Base-by-base conservation (phyloP, 2,113 vertebrate species). In the Pelodiscus sinensis region DNA sequence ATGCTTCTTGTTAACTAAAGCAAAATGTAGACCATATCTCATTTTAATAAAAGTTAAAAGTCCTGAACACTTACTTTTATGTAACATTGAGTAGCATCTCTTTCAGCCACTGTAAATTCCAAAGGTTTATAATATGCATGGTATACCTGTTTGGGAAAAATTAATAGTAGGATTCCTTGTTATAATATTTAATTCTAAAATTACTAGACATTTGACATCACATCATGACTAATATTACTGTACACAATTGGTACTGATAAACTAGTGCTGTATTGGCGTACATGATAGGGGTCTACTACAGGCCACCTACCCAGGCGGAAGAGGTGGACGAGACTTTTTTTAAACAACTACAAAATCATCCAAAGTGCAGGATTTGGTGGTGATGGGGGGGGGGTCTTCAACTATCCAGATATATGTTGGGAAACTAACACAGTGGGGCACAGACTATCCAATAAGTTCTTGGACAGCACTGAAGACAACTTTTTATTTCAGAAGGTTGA, bases 61-160 rank as follows among this genome's bases (percentile, higher is more conserved):
- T 9, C 54, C 73, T 27, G 29, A 90, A 57, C 18, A 81, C 97
- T 97, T 84, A 99, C 99, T 98, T 99, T 99, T 9, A 99, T 96
- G 96, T 99, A 99, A 95, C 99, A 99, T 81, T 99, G 99, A 94
- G 98, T 95, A 12, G 98, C 96, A 62, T 99, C 98, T 80, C 98
- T 98, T 94, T 98, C 98, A 18, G 99, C 95, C 25, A 99, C 98
- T 1, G 98, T 98, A 95, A 99, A 99, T 93, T 99, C 99, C 91
- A 99, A 96, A 2, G 99, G 99, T 93, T 99, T 99, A 94, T 99
- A 99, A 96, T 98, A 99, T 0, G 99, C 99, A 14, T 99, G 99
- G 93, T 98, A 99, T 4, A 99, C 98, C 99, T 99, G 94, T 84
- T 4, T 80, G 79, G 77, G 92, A 86, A 90, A 92, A 2, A 68